Base-by-base conservation (phyloP, 2,888 invertebrate genomes). In the Unio delphinus region DNA sequence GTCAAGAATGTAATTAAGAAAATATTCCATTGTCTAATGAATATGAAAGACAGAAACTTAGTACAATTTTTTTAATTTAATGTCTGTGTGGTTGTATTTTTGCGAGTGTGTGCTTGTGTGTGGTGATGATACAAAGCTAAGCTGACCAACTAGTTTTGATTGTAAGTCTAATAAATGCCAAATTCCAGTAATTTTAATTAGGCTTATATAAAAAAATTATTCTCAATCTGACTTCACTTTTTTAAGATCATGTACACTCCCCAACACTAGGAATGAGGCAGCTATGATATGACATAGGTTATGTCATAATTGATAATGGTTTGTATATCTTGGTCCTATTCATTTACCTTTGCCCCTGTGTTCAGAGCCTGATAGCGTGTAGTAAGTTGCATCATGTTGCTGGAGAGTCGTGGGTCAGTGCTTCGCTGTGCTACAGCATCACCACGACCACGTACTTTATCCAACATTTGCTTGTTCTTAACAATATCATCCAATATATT, bases 281-380 rank as follows among this genome's bases (percentile, higher is more conserved):
- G 4, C 4, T 30, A 30, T 34, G 30, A 7, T 56, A 26, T 26
- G 0, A 30, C 5, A 17, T 17, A 34, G 23, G 17, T 28, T 61
- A 23, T 23, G 23, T 23, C 23, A 23, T 23, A 28, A 28, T 61
- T 8, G 8, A 61, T 28, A n/a, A 69, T 55, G 8, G 59, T 59
- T 23, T 17, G 18, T 26, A 67, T 62, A 55, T 62, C 55, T 28
- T 15, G 15, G 56, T 45, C 30, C 2, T 60, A 61, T 26, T 4
- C 30, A 69, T 71, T 75, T 86, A 93, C 98, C 91, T 98, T 98
- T 20, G 97, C 96, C 65, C 96, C 90, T 0, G 97, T 95, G 63
- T 96, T 90, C 62, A 98, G 90, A 0, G 96, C 94, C 87, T 97
- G 97, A 87, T 98, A 98, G 89, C 97, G 96, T 3, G 97, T 96